phyloP scores from a whole-genome alignment of 2,888 invertebrate species.

The Elysia crispata region DNA sequence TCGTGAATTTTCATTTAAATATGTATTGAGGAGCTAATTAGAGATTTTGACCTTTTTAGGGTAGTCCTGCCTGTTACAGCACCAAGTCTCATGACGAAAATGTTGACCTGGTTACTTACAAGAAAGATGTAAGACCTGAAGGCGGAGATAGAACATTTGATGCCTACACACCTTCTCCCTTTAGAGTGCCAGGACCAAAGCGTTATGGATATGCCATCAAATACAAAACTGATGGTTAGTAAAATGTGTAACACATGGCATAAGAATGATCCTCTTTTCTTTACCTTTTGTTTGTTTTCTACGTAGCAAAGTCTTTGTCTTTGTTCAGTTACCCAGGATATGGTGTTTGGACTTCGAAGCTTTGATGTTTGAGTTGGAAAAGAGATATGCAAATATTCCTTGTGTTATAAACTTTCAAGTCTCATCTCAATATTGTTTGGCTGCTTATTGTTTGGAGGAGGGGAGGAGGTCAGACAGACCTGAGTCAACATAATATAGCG shows the following conservation, averaged over 20 bases:
- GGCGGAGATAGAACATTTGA: conserved; percentile 13
- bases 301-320: background rate
- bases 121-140: background rate
- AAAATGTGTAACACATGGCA: background rate
- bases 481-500: too few relatives aligned
- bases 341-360: background rate
- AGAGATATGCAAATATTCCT: too few relatives aligned
- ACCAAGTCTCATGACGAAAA: background rate
- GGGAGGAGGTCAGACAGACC: too few relatives aligned
- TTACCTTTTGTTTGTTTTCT: background rate
- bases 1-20: too few relatives aligned
- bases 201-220: conserved; percentile 64
- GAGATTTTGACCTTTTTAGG: background rate
- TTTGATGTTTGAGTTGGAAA: too few relatives aligned
- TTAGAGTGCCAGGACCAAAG: conserved; percentile 61
- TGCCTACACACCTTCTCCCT: conserved; percentile 61
- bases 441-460: too few relatives aligned
- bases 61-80: background rate
- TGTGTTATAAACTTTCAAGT: too few relatives aligned
- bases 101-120: conserved; percentile 17
- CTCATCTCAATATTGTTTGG: too few relatives aligned
- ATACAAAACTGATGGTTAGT: conserved; percentile 66
- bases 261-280: too few relatives aligned
- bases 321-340: background rate
- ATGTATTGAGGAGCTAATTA: background rate